Base-by-base conservation (phyloP, 1,140 invertebrate species). In the Mya arenaria region DNA sequence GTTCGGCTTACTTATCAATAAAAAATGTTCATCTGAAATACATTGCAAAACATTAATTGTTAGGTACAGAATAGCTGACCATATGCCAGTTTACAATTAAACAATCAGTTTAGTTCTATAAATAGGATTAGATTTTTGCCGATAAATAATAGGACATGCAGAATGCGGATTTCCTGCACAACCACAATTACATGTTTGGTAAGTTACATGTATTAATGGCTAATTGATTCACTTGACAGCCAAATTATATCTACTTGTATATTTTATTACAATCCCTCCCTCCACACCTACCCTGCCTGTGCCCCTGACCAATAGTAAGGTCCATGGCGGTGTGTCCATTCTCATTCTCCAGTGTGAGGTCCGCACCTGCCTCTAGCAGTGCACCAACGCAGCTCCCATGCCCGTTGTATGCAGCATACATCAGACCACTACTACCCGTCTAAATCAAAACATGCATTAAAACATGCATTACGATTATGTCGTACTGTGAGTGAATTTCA, bases 401-500 rank as follows among this genome's bases (percentile, higher is more conserved):
- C 93, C 98, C 97, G 52, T 96, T 96, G 89, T 95, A 95, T 15
- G 96, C 96, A 41, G 97, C 97, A 94, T 97, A 98, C 95, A 98
- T 97, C 32, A 98, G 92, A 19, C 97, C 95, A 60, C 97, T 97
- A 89, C 97, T 97, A 58, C 96, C 96, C 94, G 85, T 87, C 96
- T 97, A n/a, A n/a, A n/a, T n/a, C n/a, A n/a, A n/a, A n/a, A n/a
- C n/a, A n/a, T n/a, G n/a, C n/a, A n/a, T n/a, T n/a, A n/a, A n/a
- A n/a, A n/a, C n/a, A n/a, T n/a, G n/a, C n/a, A n/a, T n/a, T n/a
- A n/a, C n/a, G n/a, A n/a, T n/a, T n/a, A n/a, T n/a, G n/a, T n/a
- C n/a, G n/a, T n/a, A n/a, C n/a, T n/a, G n/a, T n/a, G n/a, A n/a
- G n/a, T n/a, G n/a, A n/a, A n/a, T n/a, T n/a, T n/a, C n/a, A n/a